Evolutionary conservation across 1,140 invertebrate species (phyloP), one percentile per base, ranked within the genome.

Genomic region (Apis florea): DNA sequence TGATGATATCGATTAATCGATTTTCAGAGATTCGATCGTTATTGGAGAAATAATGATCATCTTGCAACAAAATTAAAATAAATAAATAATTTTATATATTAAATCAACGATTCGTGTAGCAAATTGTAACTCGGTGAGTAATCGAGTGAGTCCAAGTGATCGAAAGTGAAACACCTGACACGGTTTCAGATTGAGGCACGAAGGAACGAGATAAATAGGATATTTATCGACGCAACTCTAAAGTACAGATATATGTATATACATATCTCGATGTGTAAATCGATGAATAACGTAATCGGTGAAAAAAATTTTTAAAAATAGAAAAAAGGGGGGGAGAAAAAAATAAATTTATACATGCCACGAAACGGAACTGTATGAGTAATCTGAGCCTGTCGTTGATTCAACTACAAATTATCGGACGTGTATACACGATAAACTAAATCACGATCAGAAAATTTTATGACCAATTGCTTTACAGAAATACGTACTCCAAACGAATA

Each of bases 181-280:
- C 53, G 26, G 19, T 40, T 24, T 19, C 13, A 10, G 24, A 49
- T 6, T n/a, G 47, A 40, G 40, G 24, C 15, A 4, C n/a, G 56
- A 73, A 40, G 69, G 24, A 56, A 66, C 40, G 56, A 71, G 68
- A 72, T 72, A 64, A 64, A 79, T 56, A 6, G 26, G n/a, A 26
- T 79, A 66, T 79, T 79, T 73, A 73, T 72, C 56, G 69, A 56
- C 59, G 69, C 24, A 64, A 24, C 51, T 40, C 13, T 26, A 10
- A 49, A 59, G 31, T 66, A 40, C 31, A 40, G 31, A 40, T 40
- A 40, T 40, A 40, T 40, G 31, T 40, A 6, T 40, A 40, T 40
- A 40, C 31, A 49, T 79, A 73, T 79, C 59, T 64, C 47, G 26
- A 21, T 51, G 6, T n/a, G 17, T 40, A 68, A 31, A 59, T 75